Evolutionary conservation across 1,140 invertebrate species (phyloP), one percentile per base, ranked within the genome.

Genomic region (Bilobella aurantiaca): DNA sequence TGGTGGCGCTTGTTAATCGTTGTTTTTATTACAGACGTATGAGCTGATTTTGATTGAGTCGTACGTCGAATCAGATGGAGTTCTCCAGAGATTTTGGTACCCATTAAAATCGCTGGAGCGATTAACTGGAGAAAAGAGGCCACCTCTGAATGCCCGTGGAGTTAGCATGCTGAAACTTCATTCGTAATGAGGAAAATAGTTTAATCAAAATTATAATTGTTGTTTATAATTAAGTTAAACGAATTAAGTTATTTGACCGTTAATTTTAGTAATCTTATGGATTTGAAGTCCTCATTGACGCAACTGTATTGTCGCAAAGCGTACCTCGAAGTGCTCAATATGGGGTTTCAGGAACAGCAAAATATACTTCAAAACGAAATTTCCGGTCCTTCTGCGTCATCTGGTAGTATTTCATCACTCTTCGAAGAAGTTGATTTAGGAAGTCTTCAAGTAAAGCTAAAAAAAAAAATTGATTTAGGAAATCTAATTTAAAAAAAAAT

Each of bases 31-130:
- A 57, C 8, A 57, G 53, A 23, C n/a, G 1, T 14, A 76, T 70
- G 78, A 79, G 58, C 63, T 79, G 34, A 77, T 79, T 23, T 75
- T 78, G 68, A 77, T 79, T 14, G 78, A 79, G 68, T 76, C 75
- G 0, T 79, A 79, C 66, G 62, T 79, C 37, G 53, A 76, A 25
- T 76, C 74, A 72, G 78, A 79, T 62, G 78, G 78, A 18, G 75
- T 79, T 1, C 68, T 79, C 29, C 76, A 79, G 1, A 49, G 78
- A 21, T 79, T 74, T 73, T 79, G 78, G 78, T 79, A 79, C 62
- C 78, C 78, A 5, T 64, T 79, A 31, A 73, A 75, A 23, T 74
- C 74, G 63, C 64, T 79, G 58, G 77, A 79, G 67, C 73, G 77
- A 61, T 75, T 77, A 18, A 73, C 75, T 23, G 73, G 73, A 23